These are phyloP conservation scores for Etheostoma spectabile DNA, from an alignment of 2,113 vertebrate genomes.

Conservation along the genomic window DNA sequence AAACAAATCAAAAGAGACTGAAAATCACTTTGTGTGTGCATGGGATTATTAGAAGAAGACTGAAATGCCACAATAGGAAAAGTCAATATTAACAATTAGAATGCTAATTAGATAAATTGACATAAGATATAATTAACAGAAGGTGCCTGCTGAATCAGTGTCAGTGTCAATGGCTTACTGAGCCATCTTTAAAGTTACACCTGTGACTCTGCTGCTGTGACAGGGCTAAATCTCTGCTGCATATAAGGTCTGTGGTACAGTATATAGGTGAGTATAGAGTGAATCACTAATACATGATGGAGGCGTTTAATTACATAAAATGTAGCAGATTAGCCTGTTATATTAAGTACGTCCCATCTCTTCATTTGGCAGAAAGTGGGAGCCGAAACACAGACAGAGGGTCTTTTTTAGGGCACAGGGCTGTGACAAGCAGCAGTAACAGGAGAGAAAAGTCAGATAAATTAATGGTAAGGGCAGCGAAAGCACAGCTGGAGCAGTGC, in stretches of 20 bases:
- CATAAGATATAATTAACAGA: too few species aligned
- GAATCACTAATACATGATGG: neutral
- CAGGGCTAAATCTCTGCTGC: neutral
- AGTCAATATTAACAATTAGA: neutral
- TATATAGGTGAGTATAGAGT: neutral
- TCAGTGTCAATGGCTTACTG: neutral
- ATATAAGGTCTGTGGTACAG: too few species aligned
- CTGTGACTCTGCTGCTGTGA: neutral
- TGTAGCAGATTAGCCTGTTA: neutral
- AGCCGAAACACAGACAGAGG: neutral
- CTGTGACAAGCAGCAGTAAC: slow-evolving; percentile 24
- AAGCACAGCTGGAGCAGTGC: slow-evolving; percentile 50
- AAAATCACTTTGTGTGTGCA: neutral
- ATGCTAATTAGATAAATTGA: too few species aligned
- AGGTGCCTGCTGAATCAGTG: neutral
- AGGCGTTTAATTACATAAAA: neutral
- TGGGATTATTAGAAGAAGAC: neutral
- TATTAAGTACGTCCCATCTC: neutral
- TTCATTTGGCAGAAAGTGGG: slow-evolving; percentile 2
- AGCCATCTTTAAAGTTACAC: neutral
- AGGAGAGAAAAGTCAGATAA: slow-evolving; percentile 39
- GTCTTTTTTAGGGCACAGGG: slow-evolving; percentile 21
- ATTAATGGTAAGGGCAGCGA: slow-evolving; percentile 47
- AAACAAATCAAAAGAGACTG: neutral
- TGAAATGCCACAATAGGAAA: slow-evolving; percentile 18